These are phyloP conservation scores for Ophiothrix spiculata DNA, from an alignment of 35 echinoderm and acorn worm genomes.

Conservation along the genomic window DNA sequence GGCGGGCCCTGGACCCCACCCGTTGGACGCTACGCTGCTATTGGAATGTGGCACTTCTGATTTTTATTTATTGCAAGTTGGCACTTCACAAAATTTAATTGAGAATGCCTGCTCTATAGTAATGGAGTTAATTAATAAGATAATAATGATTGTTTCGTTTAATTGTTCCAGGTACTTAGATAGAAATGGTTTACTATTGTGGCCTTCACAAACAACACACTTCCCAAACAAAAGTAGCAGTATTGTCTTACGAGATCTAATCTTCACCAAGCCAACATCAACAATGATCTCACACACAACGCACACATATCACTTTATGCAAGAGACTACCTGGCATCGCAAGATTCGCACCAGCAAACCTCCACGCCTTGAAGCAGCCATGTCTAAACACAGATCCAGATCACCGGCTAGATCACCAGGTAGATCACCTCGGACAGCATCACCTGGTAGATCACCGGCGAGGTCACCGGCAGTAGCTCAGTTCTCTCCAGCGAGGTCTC, in stretches of 20 bases:
- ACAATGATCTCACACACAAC: constrained; percentile 61
- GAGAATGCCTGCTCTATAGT: too few relatives aligned
- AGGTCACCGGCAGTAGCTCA: not conserved
- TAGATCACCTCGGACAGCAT: not conserved
- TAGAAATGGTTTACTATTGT: constrained; percentile 39
- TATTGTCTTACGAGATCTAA: constrained; percentile 50
- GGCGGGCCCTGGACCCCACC: too few relatives aligned
- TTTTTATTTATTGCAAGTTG: too few relatives aligned
- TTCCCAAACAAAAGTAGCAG: constrained; percentile 43
- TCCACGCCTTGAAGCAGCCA: not conserved
- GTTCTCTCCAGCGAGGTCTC: not conserved
- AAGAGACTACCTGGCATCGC: constrained; percentile 86
- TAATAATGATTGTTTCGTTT: too few relatives aligned
- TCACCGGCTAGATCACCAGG: not conserved
- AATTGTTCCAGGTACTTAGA: constrained; percentile 16
- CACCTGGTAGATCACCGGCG: not conserved
- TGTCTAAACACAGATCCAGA: not conserved
- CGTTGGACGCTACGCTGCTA: too few relatives aligned
- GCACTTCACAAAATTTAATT: too few relatives aligned
- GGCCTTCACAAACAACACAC: constrained; percentile 58
- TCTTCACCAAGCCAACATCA: constrained; percentile 71
- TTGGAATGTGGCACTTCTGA: too few relatives aligned
- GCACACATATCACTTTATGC: constrained; percentile 76
- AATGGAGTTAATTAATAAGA: too few relatives aligned
- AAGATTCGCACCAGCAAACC: constrained; percentile 52